These are phyloP conservation scores for Caradrina kadenii DNA, from an alignment of 2,888 invertebrate genomes.

Conservation along the genomic window DNA sequence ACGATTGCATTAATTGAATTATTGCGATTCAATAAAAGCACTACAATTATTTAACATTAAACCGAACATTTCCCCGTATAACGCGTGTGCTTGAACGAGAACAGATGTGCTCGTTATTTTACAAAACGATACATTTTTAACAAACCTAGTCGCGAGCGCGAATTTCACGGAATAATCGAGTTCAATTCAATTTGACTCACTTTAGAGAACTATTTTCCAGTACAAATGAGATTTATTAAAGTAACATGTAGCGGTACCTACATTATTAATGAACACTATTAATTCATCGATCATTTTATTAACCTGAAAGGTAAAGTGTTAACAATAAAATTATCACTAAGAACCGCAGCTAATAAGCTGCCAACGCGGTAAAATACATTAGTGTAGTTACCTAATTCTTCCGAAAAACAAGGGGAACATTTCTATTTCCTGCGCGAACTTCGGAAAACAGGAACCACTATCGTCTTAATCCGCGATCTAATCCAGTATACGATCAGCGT, in stretches of 20 bases:
- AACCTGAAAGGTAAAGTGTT: neutral
- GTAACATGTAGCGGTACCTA: neutral
- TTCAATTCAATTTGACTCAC: conserved; percentile 60
- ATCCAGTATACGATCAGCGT: conserved; percentile 84
- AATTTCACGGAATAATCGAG: conserved; percentile 66
- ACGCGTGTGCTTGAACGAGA: conserved; percentile 66
- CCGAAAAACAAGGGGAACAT: conserved; percentile 55
- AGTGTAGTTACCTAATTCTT: conserved; percentile 49
- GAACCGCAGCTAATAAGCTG: conserved; percentile 43
- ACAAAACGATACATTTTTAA: conserved; percentile 73
- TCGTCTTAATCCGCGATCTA: conserved; percentile 77
- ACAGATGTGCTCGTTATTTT: conserved; percentile 72
- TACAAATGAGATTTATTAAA: conserved; percentile 42
- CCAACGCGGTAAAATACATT: conserved; percentile 48
- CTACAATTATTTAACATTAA: conserved; percentile 71
- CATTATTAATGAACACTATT: neutral
- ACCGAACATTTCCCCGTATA: conserved; percentile 65
- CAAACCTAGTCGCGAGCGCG: conserved; percentile 64
- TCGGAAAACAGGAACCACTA: conserved; percentile 64
- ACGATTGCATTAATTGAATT: conserved; percentile 69
- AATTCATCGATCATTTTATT: neutral
- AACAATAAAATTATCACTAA: conserved; percentile 41
- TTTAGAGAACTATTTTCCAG: conserved; percentile 48
- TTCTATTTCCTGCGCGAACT: conserved; percentile 62
- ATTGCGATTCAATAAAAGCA: conserved; percentile 71